phyloP scores from a whole-genome alignment of 2,888 invertebrate genomes.

The Ormyrus labotus region DNA sequence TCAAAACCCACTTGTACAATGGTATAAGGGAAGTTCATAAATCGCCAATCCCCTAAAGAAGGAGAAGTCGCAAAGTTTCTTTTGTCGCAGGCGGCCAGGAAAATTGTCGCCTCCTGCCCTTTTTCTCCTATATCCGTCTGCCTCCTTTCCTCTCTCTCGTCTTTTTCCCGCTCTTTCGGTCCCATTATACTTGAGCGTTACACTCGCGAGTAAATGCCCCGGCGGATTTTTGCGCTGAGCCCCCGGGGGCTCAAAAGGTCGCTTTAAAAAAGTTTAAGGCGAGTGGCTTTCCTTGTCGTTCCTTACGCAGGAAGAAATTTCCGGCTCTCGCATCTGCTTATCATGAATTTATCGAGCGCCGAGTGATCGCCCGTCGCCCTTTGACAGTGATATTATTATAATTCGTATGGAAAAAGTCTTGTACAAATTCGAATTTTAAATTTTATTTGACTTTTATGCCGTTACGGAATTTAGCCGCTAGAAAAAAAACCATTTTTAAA shows the following conservation, averaged over 20 bases:
- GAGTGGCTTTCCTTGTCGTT: constrained; percentile 55
- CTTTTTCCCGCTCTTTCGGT: not conserved
- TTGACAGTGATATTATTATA: no score
- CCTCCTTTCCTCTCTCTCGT: not conserved
- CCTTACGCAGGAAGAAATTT: constrained; percentile 9
- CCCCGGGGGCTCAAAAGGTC: not conserved
- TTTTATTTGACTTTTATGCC: no score
- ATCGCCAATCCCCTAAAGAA: constrained; percentile 43
- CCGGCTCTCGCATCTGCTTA: constrained; percentile 4
- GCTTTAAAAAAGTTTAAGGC: constrained; percentile 45
- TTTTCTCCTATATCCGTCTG: not conserved
- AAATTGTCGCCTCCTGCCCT: constrained; percentile 26
- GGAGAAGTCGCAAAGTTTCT: constrained; percentile 39
- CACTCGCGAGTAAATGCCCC: constrained; percentile 4
- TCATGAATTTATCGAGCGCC: constrained; percentile 12
- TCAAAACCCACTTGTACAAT: constrained; percentile 24
- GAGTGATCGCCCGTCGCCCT: not conserved
- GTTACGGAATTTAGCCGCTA: no score
- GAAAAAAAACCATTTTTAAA: no score
- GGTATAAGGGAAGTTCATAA: constrained; percentile 10
- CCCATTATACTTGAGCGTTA: not conserved
- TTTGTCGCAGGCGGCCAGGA: constrained; percentile 5
- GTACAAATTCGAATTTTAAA: no score
- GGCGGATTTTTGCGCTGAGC: constrained; percentile 28
- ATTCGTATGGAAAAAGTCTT: no score